Conservation (phyloP, 2,113 vertebrate species). For the Gavia stellata region DNA sequence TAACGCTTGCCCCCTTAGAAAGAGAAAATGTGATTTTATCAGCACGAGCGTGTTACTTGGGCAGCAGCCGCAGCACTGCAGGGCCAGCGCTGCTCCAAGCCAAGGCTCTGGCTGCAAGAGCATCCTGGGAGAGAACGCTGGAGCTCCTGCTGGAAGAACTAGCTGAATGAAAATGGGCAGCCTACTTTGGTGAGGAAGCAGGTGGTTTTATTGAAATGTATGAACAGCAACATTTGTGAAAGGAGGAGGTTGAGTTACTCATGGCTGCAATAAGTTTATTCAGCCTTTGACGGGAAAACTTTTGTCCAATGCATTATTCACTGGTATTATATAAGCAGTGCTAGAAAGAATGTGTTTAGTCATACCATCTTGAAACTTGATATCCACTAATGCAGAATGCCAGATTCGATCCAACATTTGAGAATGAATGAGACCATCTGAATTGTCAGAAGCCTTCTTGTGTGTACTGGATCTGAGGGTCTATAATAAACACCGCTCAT, state of each 20-base stretch:
- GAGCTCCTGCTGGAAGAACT: background rate
- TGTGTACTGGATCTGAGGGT: background rate
- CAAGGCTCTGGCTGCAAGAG: background rate
- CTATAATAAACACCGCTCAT: background rate
- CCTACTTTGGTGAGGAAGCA: background rate
- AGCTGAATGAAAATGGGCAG: background rate
- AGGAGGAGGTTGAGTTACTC: background rate
- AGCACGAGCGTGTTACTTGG: background rate
- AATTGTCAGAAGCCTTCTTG: background rate
- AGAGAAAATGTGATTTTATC: background rate
- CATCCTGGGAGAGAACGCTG: background rate
- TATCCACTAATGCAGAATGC: background rate
- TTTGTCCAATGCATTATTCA: background rate
- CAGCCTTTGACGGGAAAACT: background rate
- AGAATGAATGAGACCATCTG: background rate
- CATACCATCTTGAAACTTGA: background rate
- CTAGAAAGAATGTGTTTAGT: background rate
- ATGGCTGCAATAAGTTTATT: conserved; percentile 12
- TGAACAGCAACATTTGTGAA: background rate
- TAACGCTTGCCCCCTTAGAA: background rate
- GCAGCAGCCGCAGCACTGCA: background rate
- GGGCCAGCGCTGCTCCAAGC: background rate
- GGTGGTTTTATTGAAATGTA: conserved; percentile 13
- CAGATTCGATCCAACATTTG: background rate
- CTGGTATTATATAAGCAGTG: background rate